Evolutionary conservation across 1,140 invertebrate species (phyloP).

Genomic region (Archivesica marissinica): DNA sequence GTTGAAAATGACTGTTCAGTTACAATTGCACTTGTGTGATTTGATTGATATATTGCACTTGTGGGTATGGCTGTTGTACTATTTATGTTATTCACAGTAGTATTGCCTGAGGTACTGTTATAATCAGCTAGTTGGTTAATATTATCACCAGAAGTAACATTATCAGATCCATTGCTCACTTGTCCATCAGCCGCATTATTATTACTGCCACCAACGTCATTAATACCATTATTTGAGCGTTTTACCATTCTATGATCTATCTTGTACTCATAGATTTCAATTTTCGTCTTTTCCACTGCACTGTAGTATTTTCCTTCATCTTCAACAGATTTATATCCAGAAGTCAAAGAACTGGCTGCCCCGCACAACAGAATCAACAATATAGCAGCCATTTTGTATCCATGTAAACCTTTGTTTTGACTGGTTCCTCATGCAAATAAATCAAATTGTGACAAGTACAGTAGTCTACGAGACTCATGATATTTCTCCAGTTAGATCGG

Average conservation of each 20-base stretch:
- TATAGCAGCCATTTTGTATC: slow-evolving; percentile 1
- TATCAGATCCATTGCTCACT: too few species aligned
- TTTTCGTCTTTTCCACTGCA: not conserved
- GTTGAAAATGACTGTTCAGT: not conserved
- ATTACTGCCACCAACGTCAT: slow-evolving; percentile 23
- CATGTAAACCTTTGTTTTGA: not conserved
- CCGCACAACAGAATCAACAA: not conserved
- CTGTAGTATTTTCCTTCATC: not conserved
- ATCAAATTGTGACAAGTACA: too few species aligned
- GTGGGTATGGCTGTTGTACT: not conserved
- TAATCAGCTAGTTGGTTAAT: not conserved
- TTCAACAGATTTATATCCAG: not conserved
- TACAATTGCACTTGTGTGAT: not conserved
- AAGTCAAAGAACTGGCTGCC: not conserved
- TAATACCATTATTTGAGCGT: not conserved
- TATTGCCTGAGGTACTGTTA: not conserved
- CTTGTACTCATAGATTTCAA: not conserved
- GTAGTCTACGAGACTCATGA: too few species aligned
- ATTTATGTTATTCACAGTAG: not conserved
- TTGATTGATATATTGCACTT: slow-evolving; percentile 20
- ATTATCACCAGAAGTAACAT: not conserved
- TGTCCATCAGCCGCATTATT: not conserved
- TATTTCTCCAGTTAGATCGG: too few species aligned
- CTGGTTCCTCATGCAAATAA: not conserved
- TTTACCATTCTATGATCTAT: not conserved